Evolutionary conservation across 2,797 vertebrate genomes (phyloP), one percentile per base, ranked within the genome.

Genomic region (Sandelia bainsii): DNA sequence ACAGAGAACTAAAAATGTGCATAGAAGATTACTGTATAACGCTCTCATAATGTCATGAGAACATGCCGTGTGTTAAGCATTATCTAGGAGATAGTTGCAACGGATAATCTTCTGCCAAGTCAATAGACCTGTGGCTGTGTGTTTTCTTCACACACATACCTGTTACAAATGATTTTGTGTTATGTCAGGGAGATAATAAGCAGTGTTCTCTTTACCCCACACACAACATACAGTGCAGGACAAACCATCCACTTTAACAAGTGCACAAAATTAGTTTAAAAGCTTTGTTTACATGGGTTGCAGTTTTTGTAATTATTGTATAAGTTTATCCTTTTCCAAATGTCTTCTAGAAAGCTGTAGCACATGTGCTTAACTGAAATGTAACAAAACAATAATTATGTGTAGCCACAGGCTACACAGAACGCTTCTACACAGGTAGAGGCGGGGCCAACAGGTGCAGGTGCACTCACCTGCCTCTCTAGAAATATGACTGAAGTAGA

Each of bases 391-490:
- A 34, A 34, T 34, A 34, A 14, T 12, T 14, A 40, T 40, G 39
- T 40, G 39, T 40, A 40, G 56, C 62, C 23, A 4, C 71, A 20
- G 54, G 61, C 32, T 17, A 57, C 50, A 64, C 32, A n/a, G 37
- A 50, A 62, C 45, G 42, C 46, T n/a, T 46, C 52, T 13, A 3
- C 22, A 34, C 32, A 34, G 32, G 53, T 10, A 16, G 54, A 65
- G 85, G 83, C 34, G 63, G 63, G 62, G 52, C 51, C 72, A 68
- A 77, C 75, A 84, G 80, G 72, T 78, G 37, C 64, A 32, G 68
- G 69, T 70, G 67, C 19, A 20, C 23, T 29, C 23, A 40, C 49
- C 52, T 70, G 44, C 22, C 23, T 51, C 53, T 79, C 61, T 70
- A 66, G 50, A 82, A n/a, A 81, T n/a, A 7, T 34, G 7, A 1